Base-by-base conservation (phyloP, 2,797 vertebrate species). In the Phrynocephalus forsythii region DNA sequence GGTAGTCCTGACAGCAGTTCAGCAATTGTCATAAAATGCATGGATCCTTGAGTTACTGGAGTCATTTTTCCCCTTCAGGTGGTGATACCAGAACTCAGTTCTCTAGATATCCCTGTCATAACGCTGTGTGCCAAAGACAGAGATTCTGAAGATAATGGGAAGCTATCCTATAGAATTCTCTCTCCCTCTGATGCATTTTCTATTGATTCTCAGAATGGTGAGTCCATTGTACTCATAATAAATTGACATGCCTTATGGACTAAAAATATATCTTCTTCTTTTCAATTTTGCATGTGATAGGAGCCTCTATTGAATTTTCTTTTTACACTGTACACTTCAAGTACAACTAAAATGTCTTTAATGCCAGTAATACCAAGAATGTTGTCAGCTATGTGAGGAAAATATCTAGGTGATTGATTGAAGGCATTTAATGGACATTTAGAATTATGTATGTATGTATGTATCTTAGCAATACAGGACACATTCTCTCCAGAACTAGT, bases 101-200 rank as follows among this genome's bases (percentile, higher is more conserved):
- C 97, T 44, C 52, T 93, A 72, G 94, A 96, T 92, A 92, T 92
- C 1, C 90, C 95, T 56, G 89, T 99, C 88, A 83, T 98, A 92
- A 96, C 97, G 0, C 95, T 99, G 80, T 96, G 94, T 28, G 98
- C 98, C 69, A 95, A 90, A 0, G 98, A 99, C 79, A 94, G 85
- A 90, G 98, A 98, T 92, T 95, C 96, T 0, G 97, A 96, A 52
- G 91, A 90, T 83, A 97, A 97, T 30, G 96, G 97, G 76, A 93
- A 95, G 48, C 91, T 99, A 95, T 96, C 95, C 83, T 99, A 99
- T 94, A 97, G 96, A 93, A 97, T 99, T 77, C 94, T 98, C 38
- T 97, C 97, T 30, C 96, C 97, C 80, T 89, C 94, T 52, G 94
- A 96, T 86, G 96, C 96, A 68, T 98, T 99, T 92, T 95, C 96